Percentiles rank a stretch among this genome's conserved stretches.
phyloP scores from a whole-genome alignment of 2,888 invertebrate genomes.

The Epsilonema sp. region DNA sequence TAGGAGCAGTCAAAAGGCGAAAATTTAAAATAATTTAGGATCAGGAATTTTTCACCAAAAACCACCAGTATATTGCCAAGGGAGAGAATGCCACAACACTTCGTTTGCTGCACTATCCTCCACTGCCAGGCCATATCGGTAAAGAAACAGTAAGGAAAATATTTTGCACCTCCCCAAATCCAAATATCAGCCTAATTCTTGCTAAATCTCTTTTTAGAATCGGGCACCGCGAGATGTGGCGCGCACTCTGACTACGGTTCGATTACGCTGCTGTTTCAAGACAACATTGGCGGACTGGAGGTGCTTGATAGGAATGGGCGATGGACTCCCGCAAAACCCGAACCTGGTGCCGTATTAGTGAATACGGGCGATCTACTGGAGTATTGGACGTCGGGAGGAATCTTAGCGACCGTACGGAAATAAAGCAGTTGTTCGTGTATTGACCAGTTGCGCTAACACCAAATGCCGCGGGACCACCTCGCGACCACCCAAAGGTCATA shows the following conservation, averaged over 20 bases:
- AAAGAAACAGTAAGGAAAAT: background rate
- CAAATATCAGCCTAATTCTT: background rate
- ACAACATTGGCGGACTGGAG: slow-evolving; percentile 54
- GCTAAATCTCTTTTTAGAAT: background rate
- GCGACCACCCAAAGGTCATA: too few species aligned
- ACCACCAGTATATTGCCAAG: background rate
- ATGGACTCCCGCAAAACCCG: slow-evolving; percentile 52
- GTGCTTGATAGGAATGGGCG: slow-evolving; percentile 45
- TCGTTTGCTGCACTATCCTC: slow-evolving; percentile 8
- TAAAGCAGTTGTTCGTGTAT: background rate
- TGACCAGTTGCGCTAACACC: background rate
- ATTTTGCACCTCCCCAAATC: background rate
- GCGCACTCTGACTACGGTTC: slow-evolving; percentile 53
- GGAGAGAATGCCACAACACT: slow-evolving; percentile 5
- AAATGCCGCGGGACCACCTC: too few species aligned
- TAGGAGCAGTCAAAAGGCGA: too few species aligned
- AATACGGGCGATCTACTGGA: slow-evolving; percentile 54
- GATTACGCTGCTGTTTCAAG: slow-evolving; percentile 49
- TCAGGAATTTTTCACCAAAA: slow-evolving; percentile 1
- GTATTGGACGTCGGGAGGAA: slow-evolving; percentile 49
- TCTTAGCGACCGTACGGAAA: slow-evolving; percentile 45
- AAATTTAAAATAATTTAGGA: too few species aligned
- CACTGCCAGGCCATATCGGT: slow-evolving; percentile 4
- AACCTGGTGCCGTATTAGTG: slow-evolving; percentile 52
- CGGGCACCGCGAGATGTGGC: slow-evolving; percentile 40